Base-by-base conservation (phyloP, 1,140 invertebrate genomes). In the Caenorhabditis remanei region DNA sequence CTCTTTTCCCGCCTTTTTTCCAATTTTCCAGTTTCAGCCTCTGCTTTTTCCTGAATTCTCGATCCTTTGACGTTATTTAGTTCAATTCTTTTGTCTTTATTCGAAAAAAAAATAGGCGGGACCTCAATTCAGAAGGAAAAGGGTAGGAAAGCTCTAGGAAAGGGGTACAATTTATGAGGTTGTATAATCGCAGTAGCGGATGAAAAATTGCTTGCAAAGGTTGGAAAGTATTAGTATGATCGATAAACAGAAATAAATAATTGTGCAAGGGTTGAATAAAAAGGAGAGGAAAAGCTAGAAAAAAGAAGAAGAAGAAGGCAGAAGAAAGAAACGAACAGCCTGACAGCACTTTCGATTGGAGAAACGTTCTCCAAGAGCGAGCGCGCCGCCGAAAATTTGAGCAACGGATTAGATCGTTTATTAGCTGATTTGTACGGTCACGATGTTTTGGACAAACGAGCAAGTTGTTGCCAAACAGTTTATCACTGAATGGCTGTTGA, bases 201-300 rank as follows among this genome's bases (percentile, higher is more conserved):
- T 79, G 71, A 79, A 46, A 79, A 79, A 79, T 79, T 79, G 71
- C 71, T 53, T 79, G 71, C 71, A 79, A 79, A 79, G 71, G 71
- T 79, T 79, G 43, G 40, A 79, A 79, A 48, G 41, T 53, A 50
- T 50, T 53, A 50, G 71, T 53, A 4, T 79, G 71, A 79, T 79
- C 71, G 71, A 79, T 79, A 50, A 46, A 24, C 16, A 50, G 71
- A 79, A 50, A 79, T 53, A 40, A 79, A 46, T 50, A 71, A 71
- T 71, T 71, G 43, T 24, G 40, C 8, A 32, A 32, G 32, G 32
- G 61, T 4, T 0, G 61, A 32, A 40, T 40, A 32, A 40, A 32
- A 63, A n/a, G 6, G 63, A 65, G 2, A 65, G n/a, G 5, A 41
- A 65, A 24, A 40, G 32, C 9, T 4, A 65, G 32, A 41, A 6